A percentile compares a stretch with the other conserved stretches of the same genome.
Evolutionary conservation across 2,888 invertebrate genomes (phyloP).

Genomic region (Colostygia pectinataria): DNA sequence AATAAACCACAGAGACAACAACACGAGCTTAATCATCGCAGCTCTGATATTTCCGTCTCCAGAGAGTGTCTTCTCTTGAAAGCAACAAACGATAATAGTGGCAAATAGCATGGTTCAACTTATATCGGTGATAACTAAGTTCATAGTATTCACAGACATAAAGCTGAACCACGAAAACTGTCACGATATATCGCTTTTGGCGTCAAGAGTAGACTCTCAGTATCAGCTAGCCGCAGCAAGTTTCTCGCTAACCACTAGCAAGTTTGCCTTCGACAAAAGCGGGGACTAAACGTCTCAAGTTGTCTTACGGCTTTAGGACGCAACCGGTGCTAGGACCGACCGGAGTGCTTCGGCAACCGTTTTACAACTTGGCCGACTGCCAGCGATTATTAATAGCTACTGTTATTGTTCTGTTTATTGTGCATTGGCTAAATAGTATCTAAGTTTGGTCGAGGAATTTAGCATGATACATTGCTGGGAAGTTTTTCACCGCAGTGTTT

Average conservation of each 20-base stretch:
- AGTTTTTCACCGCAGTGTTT: conserved; percentile 22
- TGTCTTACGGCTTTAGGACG: conserved; percentile 54
- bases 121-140: too few species aligned
- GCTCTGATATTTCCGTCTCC: conserved; percentile 10
- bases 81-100: too few species aligned
- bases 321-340: conserved; percentile 50
- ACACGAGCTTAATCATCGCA: background rate
- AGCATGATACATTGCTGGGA: conserved; percentile 19
- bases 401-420: conserved; percentile 50
- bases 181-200: too few species aligned
- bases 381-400: conserved; percentile 57
- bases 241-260: conserved; percentile 32
- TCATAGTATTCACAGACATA: too few species aligned
- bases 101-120: too few species aligned
- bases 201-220: too few species aligned
- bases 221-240: conserved; percentile 29
- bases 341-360: conserved; percentile 49
- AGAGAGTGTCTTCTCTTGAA: too few species aligned
- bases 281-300: conserved; percentile 49
- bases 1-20: too few species aligned
- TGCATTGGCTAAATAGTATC: conserved; percentile 33
- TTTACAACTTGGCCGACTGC: conserved; percentile 58
- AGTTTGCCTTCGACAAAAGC: conserved; percentile 37
- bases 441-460: conserved; percentile 21
- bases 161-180: too few species aligned